Evolutionary conservation across 2,797 vertebrate species (phyloP).

Genomic region (Parotocinclus haroldoi): DNA sequence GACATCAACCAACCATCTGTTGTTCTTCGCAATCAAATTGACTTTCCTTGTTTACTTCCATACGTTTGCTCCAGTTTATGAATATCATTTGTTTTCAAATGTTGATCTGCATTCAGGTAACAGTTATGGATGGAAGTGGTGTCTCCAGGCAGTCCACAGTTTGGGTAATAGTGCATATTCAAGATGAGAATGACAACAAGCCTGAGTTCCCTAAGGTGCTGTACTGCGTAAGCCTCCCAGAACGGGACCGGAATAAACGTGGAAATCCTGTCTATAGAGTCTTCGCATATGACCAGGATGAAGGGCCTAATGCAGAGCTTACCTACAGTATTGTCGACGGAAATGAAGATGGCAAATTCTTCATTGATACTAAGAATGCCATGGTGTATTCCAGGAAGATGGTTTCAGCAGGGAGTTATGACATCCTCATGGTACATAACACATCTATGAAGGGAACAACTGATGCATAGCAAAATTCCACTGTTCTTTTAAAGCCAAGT

Average conservation of each 20-base stretch:
- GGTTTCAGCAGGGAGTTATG: conserved; percentile 85
- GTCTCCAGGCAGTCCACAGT: conserved; percentile 81
- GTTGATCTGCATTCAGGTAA: conserved; percentile 71
- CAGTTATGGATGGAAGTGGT: conserved; percentile 82
- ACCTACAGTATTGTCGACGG: conserved; percentile 92
- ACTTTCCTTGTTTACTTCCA: too few species aligned
- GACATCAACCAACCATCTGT: too few species aligned
- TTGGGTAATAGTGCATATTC: conserved; percentile 89
- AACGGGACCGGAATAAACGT: conserved; percentile 78
- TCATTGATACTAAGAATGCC: conserved; percentile 89
- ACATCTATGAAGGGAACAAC: background rate
- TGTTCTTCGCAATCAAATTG: too few species aligned
- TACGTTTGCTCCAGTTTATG: too few species aligned
- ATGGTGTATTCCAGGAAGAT: conserved; percentile 89
- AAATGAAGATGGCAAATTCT: conserved; percentile 86
- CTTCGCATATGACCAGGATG: conserved; percentile 85
- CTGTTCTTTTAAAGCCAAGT: background rate
- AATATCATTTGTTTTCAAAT: too few species aligned
- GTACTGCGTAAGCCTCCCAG: conserved; percentile 86
- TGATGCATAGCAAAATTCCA: too few species aligned
- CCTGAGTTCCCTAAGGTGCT: conserved; percentile 89
- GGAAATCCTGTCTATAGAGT: conserved; percentile 87
- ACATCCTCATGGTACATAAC: conserved; percentile 83
- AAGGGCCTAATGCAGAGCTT: conserved; percentile 87
- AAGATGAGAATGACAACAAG: conserved; percentile 94